Evolutionary conservation across 2,113 vertebrate genomes (phyloP).

Genomic region (Laticauda laticaudata): DNA sequence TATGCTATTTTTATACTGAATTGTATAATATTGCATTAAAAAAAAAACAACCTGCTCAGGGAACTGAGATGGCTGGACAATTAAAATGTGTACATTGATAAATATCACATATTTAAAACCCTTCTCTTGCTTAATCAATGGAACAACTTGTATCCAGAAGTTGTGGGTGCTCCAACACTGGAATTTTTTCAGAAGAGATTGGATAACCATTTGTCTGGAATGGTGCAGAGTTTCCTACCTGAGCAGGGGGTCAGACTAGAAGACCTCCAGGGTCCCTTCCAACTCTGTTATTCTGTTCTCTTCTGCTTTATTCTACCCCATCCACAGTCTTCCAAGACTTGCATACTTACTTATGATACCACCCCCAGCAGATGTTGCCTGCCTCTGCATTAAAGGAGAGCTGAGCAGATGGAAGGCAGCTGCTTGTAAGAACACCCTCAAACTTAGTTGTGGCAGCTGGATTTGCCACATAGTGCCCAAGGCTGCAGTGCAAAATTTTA

Average conservation of each 20-base stretch:
- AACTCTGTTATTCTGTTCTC: background rate
- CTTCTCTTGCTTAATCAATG: background rate
- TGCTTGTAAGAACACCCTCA: background rate
- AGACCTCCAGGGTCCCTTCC: background rate
- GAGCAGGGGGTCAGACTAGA: background rate
- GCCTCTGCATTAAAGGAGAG: background rate
- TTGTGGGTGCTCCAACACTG: background rate
- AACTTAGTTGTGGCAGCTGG: background rate
- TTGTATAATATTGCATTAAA: background rate
- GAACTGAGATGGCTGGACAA: background rate
- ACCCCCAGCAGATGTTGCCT: background rate
- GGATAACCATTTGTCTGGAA: background rate
- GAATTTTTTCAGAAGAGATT: background rate
- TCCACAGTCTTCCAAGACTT: background rate
- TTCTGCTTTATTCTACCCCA: background rate
- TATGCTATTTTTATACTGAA: background rate
- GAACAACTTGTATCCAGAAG: background rate
- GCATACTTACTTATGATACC: background rate
- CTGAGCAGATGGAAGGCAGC: background rate
- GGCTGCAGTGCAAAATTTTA: background rate
- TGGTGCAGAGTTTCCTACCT: background rate
- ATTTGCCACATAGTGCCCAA: background rate
- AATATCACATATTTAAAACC: background rate
- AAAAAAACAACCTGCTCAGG: background rate
- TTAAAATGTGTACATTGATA: background rate